phyloP scores from a whole-genome alignment of 2,888 invertebrate species.

The Clivina fossor region DNA sequence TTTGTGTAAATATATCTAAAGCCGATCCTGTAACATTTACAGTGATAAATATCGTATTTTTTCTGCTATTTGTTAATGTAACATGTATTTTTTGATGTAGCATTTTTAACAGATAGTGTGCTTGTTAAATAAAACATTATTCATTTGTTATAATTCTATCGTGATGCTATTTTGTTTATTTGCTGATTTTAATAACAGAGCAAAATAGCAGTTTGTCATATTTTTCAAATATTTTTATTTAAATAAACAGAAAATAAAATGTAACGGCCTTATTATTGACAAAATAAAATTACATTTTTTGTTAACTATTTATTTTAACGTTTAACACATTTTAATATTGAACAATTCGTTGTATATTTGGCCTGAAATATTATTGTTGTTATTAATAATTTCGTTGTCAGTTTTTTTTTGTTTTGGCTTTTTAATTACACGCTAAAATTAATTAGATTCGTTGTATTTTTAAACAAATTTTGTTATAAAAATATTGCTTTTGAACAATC shows the following conservation, averaged over 20 bases:
- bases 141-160: too few species aligned
- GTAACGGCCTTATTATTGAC: conserved; percentile 6
- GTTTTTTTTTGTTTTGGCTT: conserved; percentile 10
- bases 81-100: too few species aligned
- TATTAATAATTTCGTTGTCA: conserved; percentile 3
- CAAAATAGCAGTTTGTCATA: too few species aligned
- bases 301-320: conserved; percentile 3
- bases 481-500: conserved; percentile 29
- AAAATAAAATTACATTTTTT: conserved; percentile 14
- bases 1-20: neutral
- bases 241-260: conserved; percentile 15
- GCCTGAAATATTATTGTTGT: conserved; percentile 1
- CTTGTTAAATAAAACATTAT: too few species aligned
- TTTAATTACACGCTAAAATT: conserved; percentile 12
- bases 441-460: conserved; percentile 21
- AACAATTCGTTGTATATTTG: too few species aligned
- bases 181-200: too few species aligned
- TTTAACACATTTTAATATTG: conserved; percentile 16
- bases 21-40: conserved; percentile 14
- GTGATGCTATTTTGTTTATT: too few species aligned
- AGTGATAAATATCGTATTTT: too few species aligned
- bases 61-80: too few species aligned
- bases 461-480: conserved; percentile 15
- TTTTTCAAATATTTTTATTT: too few species aligned
- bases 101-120: too few species aligned